phyloP scores from a whole-genome alignment of 2,113 vertebrate genomes.

The Mirounga angustirostris region DNA sequence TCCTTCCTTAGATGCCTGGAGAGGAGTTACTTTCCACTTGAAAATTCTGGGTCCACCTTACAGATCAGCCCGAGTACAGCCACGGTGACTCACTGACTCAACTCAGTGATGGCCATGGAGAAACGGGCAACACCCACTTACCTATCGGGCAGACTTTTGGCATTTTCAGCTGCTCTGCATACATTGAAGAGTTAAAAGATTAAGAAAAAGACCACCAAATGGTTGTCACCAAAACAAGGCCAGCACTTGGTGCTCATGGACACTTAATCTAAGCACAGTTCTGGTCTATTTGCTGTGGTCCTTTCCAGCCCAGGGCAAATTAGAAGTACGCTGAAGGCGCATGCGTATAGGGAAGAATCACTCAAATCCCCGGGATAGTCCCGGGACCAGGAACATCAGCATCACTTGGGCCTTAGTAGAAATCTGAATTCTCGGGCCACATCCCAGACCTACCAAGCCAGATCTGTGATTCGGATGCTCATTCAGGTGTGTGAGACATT shows the following conservation, averaged over 20 bases:
- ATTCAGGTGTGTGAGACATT: fast-evolving
- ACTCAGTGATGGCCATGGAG: neutral
- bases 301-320: neutral
- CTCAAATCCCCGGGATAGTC: fast-evolving
- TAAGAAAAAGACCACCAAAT: neutral
- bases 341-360: fast-evolving
- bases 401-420: neutral
- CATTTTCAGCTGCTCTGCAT: neutral
- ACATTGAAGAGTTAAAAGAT: neutral
- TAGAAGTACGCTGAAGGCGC: fast-evolving
- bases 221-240: neutral
- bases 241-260: neutral
- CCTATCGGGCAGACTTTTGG: too few species aligned
- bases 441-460: neutral
- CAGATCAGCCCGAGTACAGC: too few species aligned
- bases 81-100: neutral
- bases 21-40: neutral
- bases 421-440: neutral
- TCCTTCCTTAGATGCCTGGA: neutral
- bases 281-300: neutral
- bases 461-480: fast-evolving
- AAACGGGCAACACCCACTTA: neutral
- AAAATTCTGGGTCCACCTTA: neutral
- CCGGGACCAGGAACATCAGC: neutral
- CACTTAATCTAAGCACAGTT: neutral